Base-by-base conservation (phyloP, 2,113 vertebrate genomes). In the Protobothrops flavoviridis region DNA sequence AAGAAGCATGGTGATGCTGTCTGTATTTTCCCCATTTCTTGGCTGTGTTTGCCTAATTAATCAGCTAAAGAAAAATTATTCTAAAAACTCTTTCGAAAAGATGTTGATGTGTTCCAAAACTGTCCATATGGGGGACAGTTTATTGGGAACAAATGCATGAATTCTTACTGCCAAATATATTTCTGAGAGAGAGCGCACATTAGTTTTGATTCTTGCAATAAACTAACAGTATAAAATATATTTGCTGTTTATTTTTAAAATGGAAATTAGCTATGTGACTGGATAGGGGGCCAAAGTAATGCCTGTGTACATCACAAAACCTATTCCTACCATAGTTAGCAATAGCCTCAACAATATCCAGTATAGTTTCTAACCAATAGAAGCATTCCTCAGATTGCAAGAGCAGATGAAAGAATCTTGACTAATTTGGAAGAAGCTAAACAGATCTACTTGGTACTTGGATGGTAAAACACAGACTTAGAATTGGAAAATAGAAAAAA, bases 61-160 rank as follows among this genome's bases (percentile, higher is more conserved):
- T 96, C 94, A 91, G 90, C 95, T 95, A 91, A 2, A 0, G 91
- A 52, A 50, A 91, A 90, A 95, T 91, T 93, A 20, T 90, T 95
- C 2, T 94, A 93, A 94, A 95, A 94, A 90, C 57, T 89, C 94
- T 94, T 95, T 89, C 95, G 95, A 94, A 95, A 93, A 87, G 93
- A 55, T 94, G 95, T 96, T 93, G 94, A 96, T 95, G 57, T 96
- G 92, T 90, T 93, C 87, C 92, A 57, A 94, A 95, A 4, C 33
- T 43, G 33, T 39, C 69, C 33, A 81, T 81, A 81, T 91, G 94
- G 93, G 91, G 59, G 45, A 90, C 93, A 96, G 81, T 45, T 43
- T 86, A 96, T 94, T 56, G 95, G 45, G 93, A 97, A 89, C 96
- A 96, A 96, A 97, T 97, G 96, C 95, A 89, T 81, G 94, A 26